A percentile compares a stretch with the other conserved stretches of the same genome.
Evolutionary conservation across 2,113 vertebrate species (phyloP).

Genomic region (Scytalopus superciliaris): DNA sequence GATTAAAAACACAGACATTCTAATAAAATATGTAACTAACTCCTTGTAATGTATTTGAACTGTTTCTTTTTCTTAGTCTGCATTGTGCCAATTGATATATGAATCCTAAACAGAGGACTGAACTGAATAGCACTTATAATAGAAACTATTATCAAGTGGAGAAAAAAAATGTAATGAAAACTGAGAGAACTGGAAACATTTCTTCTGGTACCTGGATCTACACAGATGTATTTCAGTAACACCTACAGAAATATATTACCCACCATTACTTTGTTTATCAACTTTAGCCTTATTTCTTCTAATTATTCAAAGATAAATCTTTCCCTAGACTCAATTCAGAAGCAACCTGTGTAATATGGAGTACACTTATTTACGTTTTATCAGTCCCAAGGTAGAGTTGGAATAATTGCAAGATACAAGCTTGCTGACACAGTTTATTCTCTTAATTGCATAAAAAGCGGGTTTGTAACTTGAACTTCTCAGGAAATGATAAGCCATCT

Average conservation of each 20-base stretch:
- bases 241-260: conserved; percentile 32
- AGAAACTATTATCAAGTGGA: conserved; percentile 1
- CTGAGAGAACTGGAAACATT: neutral
- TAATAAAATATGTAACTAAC: conserved; percentile 63
- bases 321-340: conserved; percentile 25
- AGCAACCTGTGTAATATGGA: neutral
- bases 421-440: conserved; percentile 35
- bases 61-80: conserved; percentile 45
- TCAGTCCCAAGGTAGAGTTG: neutral
- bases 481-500: conserved; percentile 43
- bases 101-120: conserved; percentile 38
- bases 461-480: conserved; percentile 64
- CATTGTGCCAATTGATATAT: conserved; percentile 38
- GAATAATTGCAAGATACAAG: neutral
- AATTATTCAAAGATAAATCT: conserved; percentile 48
- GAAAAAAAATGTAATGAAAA: neutral
- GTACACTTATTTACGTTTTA: neutral
- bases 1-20: conserved; percentile 53
- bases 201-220: conserved; percentile 18
- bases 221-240: neutral
- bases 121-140: conserved; percentile 28
- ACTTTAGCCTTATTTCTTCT: conserved; percentile 45
- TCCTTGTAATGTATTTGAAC: conserved; percentile 52
- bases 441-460: conserved; percentile 49
- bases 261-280: conserved; percentile 31